phyloP scores from a whole-genome alignment of 2,888 invertebrate species.

The Drosophila parthenogenetica region DNA sequence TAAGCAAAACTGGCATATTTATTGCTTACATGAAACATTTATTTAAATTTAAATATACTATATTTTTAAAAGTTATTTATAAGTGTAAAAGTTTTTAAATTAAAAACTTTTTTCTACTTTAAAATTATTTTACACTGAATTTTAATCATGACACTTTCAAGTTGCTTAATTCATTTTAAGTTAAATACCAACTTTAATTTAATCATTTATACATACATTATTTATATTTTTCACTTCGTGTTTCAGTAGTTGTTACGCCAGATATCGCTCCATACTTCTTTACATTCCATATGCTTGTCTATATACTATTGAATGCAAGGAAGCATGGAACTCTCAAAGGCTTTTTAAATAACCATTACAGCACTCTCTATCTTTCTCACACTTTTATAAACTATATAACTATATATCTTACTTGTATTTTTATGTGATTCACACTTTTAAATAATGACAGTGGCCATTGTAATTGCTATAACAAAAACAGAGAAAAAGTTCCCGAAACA shows the following conservation, averaged over 20 bases:
- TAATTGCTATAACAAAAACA: conserved; percentile 59
- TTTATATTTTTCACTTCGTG: too few relatives aligned
- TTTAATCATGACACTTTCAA: too few relatives aligned
- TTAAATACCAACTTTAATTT: too few relatives aligned
- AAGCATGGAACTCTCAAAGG: conserved; percentile 86
- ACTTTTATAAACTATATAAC: conserved; percentile 18
- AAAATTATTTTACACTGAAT: too few relatives aligned
- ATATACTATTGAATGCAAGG: conserved; percentile 86
- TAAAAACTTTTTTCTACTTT: too few relatives aligned
- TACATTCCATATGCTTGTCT: conserved; percentile 86
- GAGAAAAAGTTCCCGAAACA: conserved; percentile 44
- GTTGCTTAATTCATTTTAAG: too few relatives aligned
- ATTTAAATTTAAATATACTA: too few relatives aligned
- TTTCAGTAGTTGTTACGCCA: conserved; percentile 71
- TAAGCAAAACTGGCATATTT: too few relatives aligned
- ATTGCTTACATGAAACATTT: too few relatives aligned
- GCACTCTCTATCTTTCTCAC: conserved; percentile 13
- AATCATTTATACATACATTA: too few relatives aligned
- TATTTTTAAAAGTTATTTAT: neutral
- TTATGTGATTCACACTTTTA: conserved; percentile 50
- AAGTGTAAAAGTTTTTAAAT: too few relatives aligned
- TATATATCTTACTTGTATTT: conserved; percentile 23
- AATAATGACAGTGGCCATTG: conserved; percentile 62
- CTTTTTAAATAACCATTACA: conserved; percentile 47
- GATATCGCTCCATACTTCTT: conserved; percentile 86